A percentile compares a stretch with the other conserved stretches of the same genome.
Conservation (phyloP, 2,113 vertebrate species). For the Rafetus swinhoei region DNA sequence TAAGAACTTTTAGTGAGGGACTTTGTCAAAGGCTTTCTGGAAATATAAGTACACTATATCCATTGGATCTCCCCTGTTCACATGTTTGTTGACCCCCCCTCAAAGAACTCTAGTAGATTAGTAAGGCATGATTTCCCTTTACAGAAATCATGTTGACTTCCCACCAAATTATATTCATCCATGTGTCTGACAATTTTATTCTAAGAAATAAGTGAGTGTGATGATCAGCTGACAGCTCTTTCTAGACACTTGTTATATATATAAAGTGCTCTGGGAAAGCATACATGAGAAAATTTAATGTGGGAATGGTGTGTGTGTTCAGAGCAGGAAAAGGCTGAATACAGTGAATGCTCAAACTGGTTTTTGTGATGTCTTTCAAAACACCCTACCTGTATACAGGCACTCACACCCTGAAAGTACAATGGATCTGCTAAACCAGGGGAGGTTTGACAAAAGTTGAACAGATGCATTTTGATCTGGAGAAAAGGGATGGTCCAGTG, state of each 20-base stretch:
- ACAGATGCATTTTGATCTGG: neutral
- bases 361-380: neutral
- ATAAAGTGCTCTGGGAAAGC: neutral
- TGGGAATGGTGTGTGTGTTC: neutral
- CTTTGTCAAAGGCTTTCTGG: too few relatives aligned
- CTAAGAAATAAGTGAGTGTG: too few relatives aligned
- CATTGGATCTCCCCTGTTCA: too few relatives aligned
- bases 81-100: too few relatives aligned
- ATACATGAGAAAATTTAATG: neutral
- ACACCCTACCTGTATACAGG: neutral
- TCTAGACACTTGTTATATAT: neutral
- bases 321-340: neutral
- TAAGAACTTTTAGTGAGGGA: too few relatives aligned
- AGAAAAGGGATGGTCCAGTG: neutral
- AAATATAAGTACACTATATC: too few relatives aligned
- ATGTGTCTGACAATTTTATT: neutral
- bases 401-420: neutral
- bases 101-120: too few relatives aligned
- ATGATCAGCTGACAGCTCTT: neutral
- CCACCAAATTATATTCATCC: too few relatives aligned
- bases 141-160: too few relatives aligned
- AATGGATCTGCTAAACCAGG: neutral
- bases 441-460: neutral
- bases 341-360: neutral
- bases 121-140: too few relatives aligned